Base-by-base conservation (phyloP, 1,140 invertebrate genomes). In the Ips nitidus region DNA sequence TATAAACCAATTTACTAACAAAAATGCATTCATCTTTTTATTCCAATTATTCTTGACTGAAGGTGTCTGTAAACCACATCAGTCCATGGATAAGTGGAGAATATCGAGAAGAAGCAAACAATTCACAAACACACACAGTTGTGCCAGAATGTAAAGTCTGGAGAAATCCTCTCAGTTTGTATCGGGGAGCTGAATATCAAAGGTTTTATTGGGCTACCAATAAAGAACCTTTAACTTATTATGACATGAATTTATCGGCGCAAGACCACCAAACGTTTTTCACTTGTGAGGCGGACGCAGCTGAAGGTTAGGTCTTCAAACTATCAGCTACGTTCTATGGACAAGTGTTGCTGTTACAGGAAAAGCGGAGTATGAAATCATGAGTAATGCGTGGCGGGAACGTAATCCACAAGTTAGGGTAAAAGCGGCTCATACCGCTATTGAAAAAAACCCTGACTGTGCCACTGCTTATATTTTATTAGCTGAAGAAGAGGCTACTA, bases 241-340 rank as follows among this genome's bases (percentile, higher is more conserved):
- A 99, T 81, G 98, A 99, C 78, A 98, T 99, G 96, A 99, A 99
- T 82, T 83, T 99, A 4, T 98, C 96, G 1, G 97, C 97, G 8
- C 97, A 99, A 83, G 97, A 99, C 83, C 97, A 99, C 83, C 97
- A 99, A 81, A 98, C 95, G 5, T 98, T 98, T 83, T 99, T 98
- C 80, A 97, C 94, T 0, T 97, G 94, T 81, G 95, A 97, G 81
- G 89, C 89, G 65, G 95, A 98, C 82, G 85, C 85, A 47, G 93
- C 93, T 64, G 43, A 1, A 22, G 22, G 22, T 22, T 22, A 22
- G 43, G 7, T 39, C 36, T 43, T 52, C 22, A 22, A 1, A 2
- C 45, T 50, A 50, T 50, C 45, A 50, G 22, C 1, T 50, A 3
- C 45, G 3, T 50, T 50, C 22, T 50, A 22, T 50, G 22, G 22